Base-by-base conservation (phyloP, 2,113 vertebrate species). In the Nannobrachium achirus region DNA sequence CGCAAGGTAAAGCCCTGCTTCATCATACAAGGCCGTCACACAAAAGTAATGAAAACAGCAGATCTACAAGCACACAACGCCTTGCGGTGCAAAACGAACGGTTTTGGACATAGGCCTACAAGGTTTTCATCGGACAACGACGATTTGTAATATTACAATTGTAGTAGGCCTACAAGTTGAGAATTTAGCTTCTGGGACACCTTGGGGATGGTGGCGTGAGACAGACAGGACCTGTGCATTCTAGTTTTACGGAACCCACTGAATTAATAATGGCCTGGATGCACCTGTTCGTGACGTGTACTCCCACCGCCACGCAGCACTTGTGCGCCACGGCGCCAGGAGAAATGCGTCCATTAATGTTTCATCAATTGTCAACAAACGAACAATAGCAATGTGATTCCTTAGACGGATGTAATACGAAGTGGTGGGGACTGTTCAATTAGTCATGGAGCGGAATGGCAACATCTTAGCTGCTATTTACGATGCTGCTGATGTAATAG, bases 221-320 rank as follows among this genome's bases (percentile, higher is more conserved):
- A 20, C 25, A 33, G 25, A 33, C 64, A n/a, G 74, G 79, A 75
- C 65, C 14, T 52, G 55, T 72, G 82, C 73, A 80, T 78, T 86
- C 80, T 79, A 81, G 80, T 83, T 88, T 85, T 85, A 84, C 88
- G 75, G 42, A 57, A 58, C 33, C 68, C 64, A 1, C 15, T 92
- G 77, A 89, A 91, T 89, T 69, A 91, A 78, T 86, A 68, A 92
- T 86, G 77, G 79, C 10, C 71, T 82, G 83, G 71, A 73, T 88
- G 58, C 89, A 90, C 88, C 89, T 89, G 91, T 66, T 85, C 73
- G 48, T 45, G 73, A 85, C 79, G 85, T 60, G 63, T 73, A 69
- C 70, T 68, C 76, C 57, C 50, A 33, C 3, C 25, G 2, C 25
- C 70, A 75, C 57, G 33, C 38, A 51, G 14, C 78, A 68, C 73